These are phyloP conservation scores for Oophaga sylvatica DNA, from an alignment of 2,797 vertebrate species.

Conservation along the genomic window DNA sequence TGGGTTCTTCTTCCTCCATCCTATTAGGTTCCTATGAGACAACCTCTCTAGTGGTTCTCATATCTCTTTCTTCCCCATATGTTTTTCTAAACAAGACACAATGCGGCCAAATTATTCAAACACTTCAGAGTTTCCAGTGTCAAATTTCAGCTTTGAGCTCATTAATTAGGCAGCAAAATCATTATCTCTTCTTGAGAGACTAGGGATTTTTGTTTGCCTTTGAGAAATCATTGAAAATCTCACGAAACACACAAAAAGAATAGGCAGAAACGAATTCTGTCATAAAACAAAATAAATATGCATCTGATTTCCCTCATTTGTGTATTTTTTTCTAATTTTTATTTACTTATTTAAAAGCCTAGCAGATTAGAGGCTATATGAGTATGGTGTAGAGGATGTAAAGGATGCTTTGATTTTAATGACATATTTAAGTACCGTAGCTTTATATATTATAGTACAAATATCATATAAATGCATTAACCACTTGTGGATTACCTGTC, in stretches of 20 bases:
- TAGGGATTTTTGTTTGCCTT: constrained; percentile 33
- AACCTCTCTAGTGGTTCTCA: background rate
- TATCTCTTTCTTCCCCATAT: constrained; percentile 16
- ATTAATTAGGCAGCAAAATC: constrained; percentile 55
- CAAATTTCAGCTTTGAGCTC: constrained; percentile 47
- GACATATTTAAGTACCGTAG: background rate
- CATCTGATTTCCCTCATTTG: constrained; percentile 1
- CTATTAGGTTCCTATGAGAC: constrained; percentile 22
- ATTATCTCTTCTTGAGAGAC: constrained; percentile 50
- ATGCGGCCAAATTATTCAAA: constrained; percentile 23
- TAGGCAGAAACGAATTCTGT: constrained; percentile 8
- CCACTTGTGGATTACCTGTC: too few relatives aligned
- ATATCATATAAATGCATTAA: background rate
- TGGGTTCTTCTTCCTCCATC: background rate
- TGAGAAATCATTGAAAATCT: constrained; percentile 39
- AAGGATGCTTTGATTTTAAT: background rate
- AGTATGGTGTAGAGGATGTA: background rate
- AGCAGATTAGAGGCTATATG: background rate
- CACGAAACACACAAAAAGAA: constrained; percentile 34
- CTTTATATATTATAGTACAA: background rate
- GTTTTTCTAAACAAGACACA: constrained; percentile 32
- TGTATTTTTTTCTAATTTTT: background rate
- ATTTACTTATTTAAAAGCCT: background rate
- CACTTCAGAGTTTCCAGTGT: constrained; percentile 41
- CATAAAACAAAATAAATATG: constrained; percentile 21